Evolutionary conservation across 2,113 vertebrate species (phyloP).

Genomic region (Pituophis catenifer): DNA sequence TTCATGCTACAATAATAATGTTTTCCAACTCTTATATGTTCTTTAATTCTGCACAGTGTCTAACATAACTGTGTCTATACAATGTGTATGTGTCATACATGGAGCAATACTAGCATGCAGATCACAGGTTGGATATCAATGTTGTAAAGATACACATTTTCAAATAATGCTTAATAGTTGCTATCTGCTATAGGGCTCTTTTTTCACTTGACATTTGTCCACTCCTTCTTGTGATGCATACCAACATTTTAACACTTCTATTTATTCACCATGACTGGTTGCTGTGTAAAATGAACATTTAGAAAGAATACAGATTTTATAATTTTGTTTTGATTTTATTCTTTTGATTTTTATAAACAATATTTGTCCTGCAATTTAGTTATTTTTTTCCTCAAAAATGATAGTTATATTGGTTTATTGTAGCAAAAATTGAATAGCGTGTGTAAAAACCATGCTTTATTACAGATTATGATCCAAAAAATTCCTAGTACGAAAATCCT

Average conservation of each 20-base stretch:
- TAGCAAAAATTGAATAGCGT: neutral
- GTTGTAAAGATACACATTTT: neutral
- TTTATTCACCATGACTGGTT: neutral
- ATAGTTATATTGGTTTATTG: neutral
- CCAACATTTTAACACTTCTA: neutral
- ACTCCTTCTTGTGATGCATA: neutral
- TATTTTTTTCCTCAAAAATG: neutral
- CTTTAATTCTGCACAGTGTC: neutral
- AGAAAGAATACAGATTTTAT: neutral
- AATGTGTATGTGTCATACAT: neutral
- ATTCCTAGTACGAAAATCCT: neutral
- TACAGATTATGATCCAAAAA: neutral
- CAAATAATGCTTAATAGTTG: neutral
- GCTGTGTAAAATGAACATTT: neutral
- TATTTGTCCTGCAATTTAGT: neutral
- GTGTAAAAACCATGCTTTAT: neutral
- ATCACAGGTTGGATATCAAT: neutral
- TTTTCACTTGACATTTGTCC: neutral
- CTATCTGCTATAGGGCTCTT: neutral
- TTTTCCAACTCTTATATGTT: neutral
- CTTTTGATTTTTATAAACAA: neutral
- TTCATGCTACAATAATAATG: neutral
- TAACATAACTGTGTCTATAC: neutral
- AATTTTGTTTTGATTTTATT: neutral
- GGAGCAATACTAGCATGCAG: neutral